Evolutionary conservation across 1,140 invertebrate species (phyloP), one percentile per base, ranked within the genome.

Genomic region (Polypedilum pembai): DNA sequence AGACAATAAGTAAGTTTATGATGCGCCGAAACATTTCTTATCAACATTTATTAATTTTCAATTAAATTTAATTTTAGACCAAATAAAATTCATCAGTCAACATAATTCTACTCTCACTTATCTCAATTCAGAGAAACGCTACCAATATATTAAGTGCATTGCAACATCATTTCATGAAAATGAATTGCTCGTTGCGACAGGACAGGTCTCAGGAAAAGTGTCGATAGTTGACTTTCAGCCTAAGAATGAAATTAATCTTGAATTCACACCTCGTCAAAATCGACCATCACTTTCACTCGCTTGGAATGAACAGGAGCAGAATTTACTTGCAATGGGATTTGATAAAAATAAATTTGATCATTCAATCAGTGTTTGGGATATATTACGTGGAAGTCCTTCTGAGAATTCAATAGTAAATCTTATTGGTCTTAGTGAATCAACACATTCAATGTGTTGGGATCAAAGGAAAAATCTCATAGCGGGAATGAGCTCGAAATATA

Each of bases 361-460:
- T 79, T 93, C 90, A 45, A 86, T 82, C 91, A 12, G 82, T n/a
- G n/a, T 94, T n/a, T 94, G 91, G 91, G 92, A 95, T 81, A 87
- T 92, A 40, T 78, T 80, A 72, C 76, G 77, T 0, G 81, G 81
- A 4, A 73, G 79, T 40, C 79, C 81, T 33, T 80, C 79, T 74
- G 81, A 81, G 12, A 78, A 77, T 0, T 76, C 41, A 65, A 18
- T 20, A 73, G 76, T 73, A 20, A 76, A 74, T 63, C 75, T 77
- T 79, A 85, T 90, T 80, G 92, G 92, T 12, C 82, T 90, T 3
- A 91, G 90, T 1, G 95, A 98, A 83, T 89, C 89, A 0, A 88
- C 90, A 17, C 90, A 94, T 81, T 95, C 92, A 18, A 83, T 96
- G 24, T 87, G 90, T 74, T 98, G 95, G 95, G 91, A 95, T 76